These are phyloP conservation scores for Monomorium pharaonis DNA, from an alignment of 1,140 invertebrate genomes.

Conservation along the genomic window DNA sequence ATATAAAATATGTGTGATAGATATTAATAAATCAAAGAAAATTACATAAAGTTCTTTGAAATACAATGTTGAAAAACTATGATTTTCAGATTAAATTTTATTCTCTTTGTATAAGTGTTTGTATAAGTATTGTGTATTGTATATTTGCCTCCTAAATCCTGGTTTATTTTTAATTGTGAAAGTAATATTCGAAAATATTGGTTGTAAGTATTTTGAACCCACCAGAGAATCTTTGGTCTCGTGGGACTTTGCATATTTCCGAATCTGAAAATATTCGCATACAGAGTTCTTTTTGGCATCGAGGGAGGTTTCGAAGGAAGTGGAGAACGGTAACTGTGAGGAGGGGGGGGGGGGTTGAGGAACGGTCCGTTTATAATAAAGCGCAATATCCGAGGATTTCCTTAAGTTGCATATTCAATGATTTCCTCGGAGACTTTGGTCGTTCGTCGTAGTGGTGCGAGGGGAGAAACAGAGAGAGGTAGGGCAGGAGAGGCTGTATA, in stretches of 20 bases:
- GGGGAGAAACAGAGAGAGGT: conserved; percentile 41
- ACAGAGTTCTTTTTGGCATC: conserved; percentile 73
- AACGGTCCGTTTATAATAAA: conserved; percentile 83
- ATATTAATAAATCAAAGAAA: too few species aligned
- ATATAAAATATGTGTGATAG: too few species aligned
- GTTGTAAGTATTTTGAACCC: conserved; percentile 33
- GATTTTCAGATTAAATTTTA: too few species aligned
- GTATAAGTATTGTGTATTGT: neutral
- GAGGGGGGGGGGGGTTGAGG: too few species aligned
- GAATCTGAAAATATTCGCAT: conserved; percentile 84
- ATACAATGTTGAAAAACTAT: too few species aligned
- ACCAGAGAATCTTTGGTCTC: conserved; percentile 65
- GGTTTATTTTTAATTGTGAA: conserved; percentile 35
- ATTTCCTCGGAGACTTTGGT: conserved; percentile 88
- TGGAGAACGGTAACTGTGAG: neutral
- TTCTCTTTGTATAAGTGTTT: neutral
- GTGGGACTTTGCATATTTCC: conserved; percentile 80
- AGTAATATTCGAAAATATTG: conserved; percentile 61
- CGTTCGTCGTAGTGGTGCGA: conserved; percentile 59
- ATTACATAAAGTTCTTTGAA: too few species aligned
- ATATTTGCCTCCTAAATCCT: neutral
- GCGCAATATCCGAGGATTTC: conserved; percentile 87
- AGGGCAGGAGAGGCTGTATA: conserved; percentile 38
- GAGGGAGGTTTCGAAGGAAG: conserved; percentile 32
- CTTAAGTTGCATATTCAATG: conserved; percentile 89